A percentile compares a stretch with the other conserved stretches of the same genome.
Conservation (phyloP, 2,113 vertebrate genomes). For the Eulacestoma nigropectus region DNA sequence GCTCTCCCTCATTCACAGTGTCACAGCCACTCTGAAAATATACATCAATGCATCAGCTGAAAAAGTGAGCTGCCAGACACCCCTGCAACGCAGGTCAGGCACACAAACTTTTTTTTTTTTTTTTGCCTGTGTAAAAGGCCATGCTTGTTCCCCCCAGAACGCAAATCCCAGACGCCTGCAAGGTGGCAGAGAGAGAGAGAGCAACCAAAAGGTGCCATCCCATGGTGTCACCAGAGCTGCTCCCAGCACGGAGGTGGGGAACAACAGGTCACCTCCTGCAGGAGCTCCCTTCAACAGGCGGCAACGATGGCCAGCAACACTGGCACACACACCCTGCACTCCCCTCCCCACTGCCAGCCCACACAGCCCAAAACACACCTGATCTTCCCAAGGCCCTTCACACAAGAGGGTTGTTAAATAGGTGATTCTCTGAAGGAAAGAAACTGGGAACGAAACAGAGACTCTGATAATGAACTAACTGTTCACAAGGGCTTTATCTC, state of each 20-base stretch:
- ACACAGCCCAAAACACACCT: neutral
- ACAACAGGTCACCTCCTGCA: neutral
- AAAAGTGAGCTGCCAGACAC: neutral
- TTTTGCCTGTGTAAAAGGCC: neutral
- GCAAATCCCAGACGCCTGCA: fast-evolving
- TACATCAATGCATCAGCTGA: neutral
- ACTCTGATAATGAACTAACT: slow-evolving; percentile 23
- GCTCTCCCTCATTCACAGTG: neutral
- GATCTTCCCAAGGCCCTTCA: neutral
- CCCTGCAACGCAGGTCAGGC: neutral
- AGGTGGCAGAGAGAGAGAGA: neutral
- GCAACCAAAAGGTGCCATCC: neutral
- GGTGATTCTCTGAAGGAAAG: neutral
- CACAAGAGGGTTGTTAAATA: neutral
- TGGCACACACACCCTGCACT: neutral
- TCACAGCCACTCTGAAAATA: neutral
- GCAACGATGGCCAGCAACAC: neutral
- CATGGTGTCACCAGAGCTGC: fast-evolving
- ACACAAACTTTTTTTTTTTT: neutral
- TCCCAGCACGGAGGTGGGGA: fast-evolving
- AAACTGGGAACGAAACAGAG: neutral
- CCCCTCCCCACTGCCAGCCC: neutral
- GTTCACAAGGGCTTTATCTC: slow-evolving; percentile 30
- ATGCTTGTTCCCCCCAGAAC: neutral
- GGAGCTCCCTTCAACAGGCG: neutral